These are phyloP conservation scores for Pipra filicauda DNA, from an alignment of 2,113 vertebrate species.

Conservation along the genomic window DNA sequence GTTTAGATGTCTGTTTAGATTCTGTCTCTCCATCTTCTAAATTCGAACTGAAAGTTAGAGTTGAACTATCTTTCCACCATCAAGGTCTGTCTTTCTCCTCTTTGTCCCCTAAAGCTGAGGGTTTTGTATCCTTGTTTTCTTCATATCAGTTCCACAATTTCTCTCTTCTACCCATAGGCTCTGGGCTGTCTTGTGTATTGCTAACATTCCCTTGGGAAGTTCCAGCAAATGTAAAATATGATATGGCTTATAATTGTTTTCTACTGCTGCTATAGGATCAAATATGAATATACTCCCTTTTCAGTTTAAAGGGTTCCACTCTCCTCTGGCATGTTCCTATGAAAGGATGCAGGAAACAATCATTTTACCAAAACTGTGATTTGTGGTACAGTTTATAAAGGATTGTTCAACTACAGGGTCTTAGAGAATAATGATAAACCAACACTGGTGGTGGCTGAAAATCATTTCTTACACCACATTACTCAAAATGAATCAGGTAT, in stretches of 20 bases:
- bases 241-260: background rate
- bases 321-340: background rate
- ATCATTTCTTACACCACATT: background rate
- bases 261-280: background rate
- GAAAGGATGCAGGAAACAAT: background rate
- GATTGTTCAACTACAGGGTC: background rate
- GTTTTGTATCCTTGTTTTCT: fast-evolving
- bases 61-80: background rate
- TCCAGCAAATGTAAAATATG: background rate
- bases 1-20: background rate
- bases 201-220: background rate
- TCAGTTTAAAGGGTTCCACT: background rate
- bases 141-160: background rate
- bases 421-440: background rate
- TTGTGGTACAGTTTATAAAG: background rate
- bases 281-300: background rate
- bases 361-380: background rate
- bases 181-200: background rate
- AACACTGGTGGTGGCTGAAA: background rate
- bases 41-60: background rate
- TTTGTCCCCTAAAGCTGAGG: background rate
- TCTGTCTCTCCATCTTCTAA: background rate
- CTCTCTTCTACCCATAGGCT: background rate
- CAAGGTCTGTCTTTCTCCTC: background rate
- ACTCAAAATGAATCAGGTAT: background rate